Conservation (phyloP, 2,113 vertebrate species). For the Paradoxurus hermaphroditus region DNA sequence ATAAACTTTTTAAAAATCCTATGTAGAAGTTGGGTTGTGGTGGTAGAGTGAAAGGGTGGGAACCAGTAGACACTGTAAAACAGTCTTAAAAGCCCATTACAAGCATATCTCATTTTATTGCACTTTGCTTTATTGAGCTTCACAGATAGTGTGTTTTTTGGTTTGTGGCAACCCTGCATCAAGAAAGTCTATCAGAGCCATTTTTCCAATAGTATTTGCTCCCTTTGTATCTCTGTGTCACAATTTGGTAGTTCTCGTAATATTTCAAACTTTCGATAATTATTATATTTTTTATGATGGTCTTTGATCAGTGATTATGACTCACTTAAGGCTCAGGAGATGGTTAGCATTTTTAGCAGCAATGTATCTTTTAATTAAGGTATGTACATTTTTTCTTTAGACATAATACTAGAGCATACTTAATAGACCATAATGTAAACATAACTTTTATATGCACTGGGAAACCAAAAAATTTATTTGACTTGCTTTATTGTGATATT, state of each 20-base stretch:
- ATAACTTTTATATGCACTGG: not conserved
- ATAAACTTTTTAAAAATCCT: not conserved
- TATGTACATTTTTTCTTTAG: not conserved
- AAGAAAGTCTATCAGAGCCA: not conserved
- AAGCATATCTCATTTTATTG: not conserved
- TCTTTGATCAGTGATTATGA: not conserved
- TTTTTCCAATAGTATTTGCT: not conserved
- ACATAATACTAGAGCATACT: not conserved
- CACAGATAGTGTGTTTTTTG: not conserved
- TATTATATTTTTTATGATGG: not conserved
- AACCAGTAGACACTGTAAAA: not conserved
- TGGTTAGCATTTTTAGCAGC: not conserved
- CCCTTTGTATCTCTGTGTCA: not conserved
- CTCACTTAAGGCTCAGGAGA: not conserved
- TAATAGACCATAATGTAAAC: not conserved
- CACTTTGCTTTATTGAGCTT: not conserved
- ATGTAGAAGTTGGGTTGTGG: not conserved
- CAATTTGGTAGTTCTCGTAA: not conserved
- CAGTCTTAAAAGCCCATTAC: not conserved
- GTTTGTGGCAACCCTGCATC: not conserved
- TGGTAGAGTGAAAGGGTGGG: rapidly evolving
- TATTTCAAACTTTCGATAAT: not conserved
- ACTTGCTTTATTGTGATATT: not conserved
- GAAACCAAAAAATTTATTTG: not conserved
- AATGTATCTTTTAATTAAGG: not conserved